phyloP scores from a whole-genome alignment of 1,140 invertebrate species.

The Orussus abietinus region DNA sequence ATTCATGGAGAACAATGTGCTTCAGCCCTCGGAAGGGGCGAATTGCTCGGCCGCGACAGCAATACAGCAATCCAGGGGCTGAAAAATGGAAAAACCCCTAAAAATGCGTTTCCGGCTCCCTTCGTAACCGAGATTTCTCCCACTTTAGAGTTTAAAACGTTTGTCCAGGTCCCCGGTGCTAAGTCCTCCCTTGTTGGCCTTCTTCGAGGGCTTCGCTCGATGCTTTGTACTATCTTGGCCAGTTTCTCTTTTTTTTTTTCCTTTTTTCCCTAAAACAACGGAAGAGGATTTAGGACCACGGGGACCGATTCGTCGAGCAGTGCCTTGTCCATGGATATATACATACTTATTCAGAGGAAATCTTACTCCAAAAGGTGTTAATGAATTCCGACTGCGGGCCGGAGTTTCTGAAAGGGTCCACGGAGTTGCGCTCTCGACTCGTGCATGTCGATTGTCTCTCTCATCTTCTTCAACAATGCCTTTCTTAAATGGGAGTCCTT shows the following conservation, averaged over 20 bases:
- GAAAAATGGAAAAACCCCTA: no score
- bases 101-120: no score
- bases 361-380: constrained; percentile 20
- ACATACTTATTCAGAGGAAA: constrained; percentile 33
- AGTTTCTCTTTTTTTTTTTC: constrained; percentile 1
- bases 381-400: constrained; percentile 32
- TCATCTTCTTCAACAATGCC: not conserved
- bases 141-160: constrained; percentile 17
- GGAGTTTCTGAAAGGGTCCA: constrained; percentile 36
- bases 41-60: no score
- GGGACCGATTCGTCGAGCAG: constrained; percentile 34
- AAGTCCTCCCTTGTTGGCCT: no score
- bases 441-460: not conserved
- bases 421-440: constrained; percentile 27
- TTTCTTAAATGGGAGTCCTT: no score
- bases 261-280: constrained; percentile 5
- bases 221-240: not conserved
- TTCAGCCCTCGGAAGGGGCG: no score
- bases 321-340: constrained; percentile 46
- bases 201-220: no score
- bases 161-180: constrained; percentile 15
- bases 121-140: constrained; percentile 17
- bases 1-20: no score
- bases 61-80: no score
- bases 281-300: constrained; percentile 20